These are phyloP conservation scores for Spheniscus humboldti DNA, from an alignment of 2,797 vertebrate species.

Conservation along the genomic window DNA sequence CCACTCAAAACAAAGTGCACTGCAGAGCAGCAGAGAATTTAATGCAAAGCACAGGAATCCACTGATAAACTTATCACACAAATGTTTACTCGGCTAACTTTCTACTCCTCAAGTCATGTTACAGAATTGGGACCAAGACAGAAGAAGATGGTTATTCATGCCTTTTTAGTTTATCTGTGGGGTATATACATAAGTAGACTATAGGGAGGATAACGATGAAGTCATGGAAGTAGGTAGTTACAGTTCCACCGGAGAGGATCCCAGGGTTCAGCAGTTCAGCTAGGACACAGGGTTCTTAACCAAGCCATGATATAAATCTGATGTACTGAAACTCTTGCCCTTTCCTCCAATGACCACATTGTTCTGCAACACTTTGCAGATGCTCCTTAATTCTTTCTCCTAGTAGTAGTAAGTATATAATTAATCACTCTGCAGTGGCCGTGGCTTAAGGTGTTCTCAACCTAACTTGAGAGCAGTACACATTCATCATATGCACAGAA, in stretches of 20 bases:
- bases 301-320: neutral
- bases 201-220: neutral
- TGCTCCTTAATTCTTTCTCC: neutral
- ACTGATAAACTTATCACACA: neutral
- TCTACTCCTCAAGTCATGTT: neutral
- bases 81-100: neutral
- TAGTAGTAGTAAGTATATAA: neutral
- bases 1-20: neutral
- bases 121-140: neutral
- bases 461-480: neutral
- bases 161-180: neutral
- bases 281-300: neutral
- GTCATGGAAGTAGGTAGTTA: neutral
- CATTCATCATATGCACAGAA: neutral
- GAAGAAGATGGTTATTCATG: neutral
- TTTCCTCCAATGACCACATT: neutral
- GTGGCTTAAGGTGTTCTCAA: neutral
- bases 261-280: neutral
- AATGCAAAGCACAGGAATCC: neutral
- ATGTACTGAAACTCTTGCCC: neutral
- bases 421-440: neutral
- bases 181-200: fast-evolving
- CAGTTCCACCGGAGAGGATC: neutral
- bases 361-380: neutral
- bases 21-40: neutral